Conservation (phyloP, 1,140 invertebrate species). For the Heliconius himera region DNA sequence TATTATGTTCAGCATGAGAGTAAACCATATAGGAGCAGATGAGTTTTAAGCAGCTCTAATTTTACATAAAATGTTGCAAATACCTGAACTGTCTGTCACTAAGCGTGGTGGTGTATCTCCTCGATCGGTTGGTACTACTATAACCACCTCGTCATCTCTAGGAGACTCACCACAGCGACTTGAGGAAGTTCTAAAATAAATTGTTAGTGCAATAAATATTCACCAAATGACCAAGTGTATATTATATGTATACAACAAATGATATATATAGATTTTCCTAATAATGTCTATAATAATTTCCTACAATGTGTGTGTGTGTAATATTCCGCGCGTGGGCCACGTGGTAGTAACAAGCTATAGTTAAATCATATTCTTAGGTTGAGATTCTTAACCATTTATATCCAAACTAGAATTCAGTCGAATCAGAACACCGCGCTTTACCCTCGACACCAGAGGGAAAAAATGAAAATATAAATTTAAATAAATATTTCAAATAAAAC, state of each 20-base stretch:
- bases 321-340: too few species aligned
- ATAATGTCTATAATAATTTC: background rate
- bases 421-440: too few species aligned
- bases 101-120: conserved; percentile 76
- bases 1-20: background rate
- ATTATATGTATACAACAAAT: background rate
- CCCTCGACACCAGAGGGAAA: too few species aligned
- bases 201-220: background rate
- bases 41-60: background rate
- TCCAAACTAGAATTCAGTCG: too few species aligned
- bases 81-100: conserved; percentile 81
- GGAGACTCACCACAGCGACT: conserved; percentile 80
- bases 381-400: too few species aligned
- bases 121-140: conserved; percentile 83
- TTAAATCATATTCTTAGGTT: too few species aligned
- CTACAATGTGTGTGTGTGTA: too few species aligned
- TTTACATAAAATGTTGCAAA: background rate
- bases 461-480: too few species aligned
- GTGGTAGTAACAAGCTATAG: too few species aligned
- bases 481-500: too few species aligned
- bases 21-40: background rate
- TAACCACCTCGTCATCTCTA: conserved; percentile 83
- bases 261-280: background rate
- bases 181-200: conserved; percentile 80
- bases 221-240: too few species aligned